Evolutionary conservation across 2,888 invertebrate genomes (phyloP).

Genomic region (Heteromurus nitidus): DNA sequence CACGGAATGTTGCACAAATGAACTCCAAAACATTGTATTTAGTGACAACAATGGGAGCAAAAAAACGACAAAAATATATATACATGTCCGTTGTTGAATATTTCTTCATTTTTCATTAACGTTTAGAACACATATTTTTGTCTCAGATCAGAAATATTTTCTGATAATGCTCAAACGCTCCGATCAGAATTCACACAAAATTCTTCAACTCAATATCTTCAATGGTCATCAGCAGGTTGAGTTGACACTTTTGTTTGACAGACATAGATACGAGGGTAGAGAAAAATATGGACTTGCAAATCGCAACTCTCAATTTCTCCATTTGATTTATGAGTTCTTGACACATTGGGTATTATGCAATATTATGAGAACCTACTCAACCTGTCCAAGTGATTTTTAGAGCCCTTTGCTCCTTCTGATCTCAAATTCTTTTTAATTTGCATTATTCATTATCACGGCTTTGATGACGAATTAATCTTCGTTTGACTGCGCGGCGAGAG

Average conservation of each 20-base stretch:
- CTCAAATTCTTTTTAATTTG: background rate
- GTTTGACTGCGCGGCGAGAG: too few relatives aligned
- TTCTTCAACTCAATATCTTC: background rate
- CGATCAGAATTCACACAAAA: background rate
- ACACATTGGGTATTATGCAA: conserved; percentile 3
- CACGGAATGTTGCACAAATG: background rate
- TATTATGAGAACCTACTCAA: too few relatives aligned
- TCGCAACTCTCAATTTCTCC: background rate
- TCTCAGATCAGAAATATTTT: background rate
- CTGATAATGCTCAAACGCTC: too few relatives aligned
- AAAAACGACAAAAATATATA: background rate
- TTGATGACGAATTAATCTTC: background rate
- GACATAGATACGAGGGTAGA: background rate
- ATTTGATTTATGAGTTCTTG: conserved; percentile 12
- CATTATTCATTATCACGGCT: background rate
- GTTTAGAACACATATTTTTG: background rate
- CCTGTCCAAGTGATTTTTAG: too few relatives aligned
- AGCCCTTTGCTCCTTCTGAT: background rate
- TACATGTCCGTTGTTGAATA: background rate
- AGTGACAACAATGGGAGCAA: background rate
- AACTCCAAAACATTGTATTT: background rate
- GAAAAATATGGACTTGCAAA: background rate
- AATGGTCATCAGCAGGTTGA: background rate
- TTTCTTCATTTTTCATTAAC: background rate
- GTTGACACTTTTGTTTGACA: conserved; percentile 21